These are phyloP conservation scores for Pangasius djambal DNA, from an alignment of 2,797 vertebrate genomes.

Conservation along the genomic window DNA sequence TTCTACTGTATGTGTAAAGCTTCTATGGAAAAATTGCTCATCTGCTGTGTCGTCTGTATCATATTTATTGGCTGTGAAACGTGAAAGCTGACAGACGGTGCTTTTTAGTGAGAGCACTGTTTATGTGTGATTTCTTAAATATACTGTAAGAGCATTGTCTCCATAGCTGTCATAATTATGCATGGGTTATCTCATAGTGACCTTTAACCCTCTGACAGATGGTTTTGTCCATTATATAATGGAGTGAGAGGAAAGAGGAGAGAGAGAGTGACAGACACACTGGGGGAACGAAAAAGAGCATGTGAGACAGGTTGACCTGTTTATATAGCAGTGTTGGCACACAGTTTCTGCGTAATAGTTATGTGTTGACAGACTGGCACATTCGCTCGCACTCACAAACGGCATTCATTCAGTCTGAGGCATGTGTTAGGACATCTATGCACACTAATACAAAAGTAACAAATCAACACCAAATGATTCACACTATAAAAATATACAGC, in stretches of 20 bases:
- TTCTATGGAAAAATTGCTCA: neutral
- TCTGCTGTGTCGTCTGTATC: neutral
- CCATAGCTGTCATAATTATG: conserved; percentile 22
- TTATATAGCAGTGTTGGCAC: conserved; percentile 45
- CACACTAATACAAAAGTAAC: neutral
- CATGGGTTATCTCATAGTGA: conserved; percentile 26
- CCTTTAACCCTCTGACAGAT: conserved; percentile 36
- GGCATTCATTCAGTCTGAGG: neutral
- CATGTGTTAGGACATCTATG: neutral
- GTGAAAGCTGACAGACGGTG: neutral
- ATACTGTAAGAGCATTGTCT: conserved; percentile 29
- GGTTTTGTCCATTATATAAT: conserved; percentile 30
- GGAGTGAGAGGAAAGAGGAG: neutral
- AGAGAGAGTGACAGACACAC: neutral
- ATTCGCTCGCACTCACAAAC: neutral
- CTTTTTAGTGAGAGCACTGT: neutral
- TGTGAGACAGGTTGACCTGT: conserved; percentile 19
- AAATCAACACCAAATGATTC: neutral
- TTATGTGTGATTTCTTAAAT: conserved; percentile 1
- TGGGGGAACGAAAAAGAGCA: neutral
- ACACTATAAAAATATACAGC: neutral
- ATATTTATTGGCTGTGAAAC: conserved; percentile 12
- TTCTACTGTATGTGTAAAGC: neutral
- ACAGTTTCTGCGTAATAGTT: conserved; percentile 22
- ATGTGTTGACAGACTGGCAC: conserved; percentile 38